phyloP scores from a whole-genome alignment of 2,888 invertebrate genomes.

The Tenthredo distinguenda region DNA sequence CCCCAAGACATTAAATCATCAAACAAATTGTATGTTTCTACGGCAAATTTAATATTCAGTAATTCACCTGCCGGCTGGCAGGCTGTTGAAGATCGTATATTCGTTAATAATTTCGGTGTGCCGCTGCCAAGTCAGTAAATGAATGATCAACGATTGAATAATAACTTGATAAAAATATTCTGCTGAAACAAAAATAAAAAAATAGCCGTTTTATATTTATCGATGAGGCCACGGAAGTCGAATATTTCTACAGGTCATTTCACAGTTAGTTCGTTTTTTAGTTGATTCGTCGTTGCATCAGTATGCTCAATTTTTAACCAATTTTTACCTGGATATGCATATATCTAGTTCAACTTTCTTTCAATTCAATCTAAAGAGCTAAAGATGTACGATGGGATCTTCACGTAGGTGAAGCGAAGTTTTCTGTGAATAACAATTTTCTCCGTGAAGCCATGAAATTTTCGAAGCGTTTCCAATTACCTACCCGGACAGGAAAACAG shows the following conservation, averaged over 20 bases:
- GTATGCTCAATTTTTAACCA: background rate
- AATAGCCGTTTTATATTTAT: background rate
- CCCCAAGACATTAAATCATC: background rate
- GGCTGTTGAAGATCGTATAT: constrained; percentile 13
- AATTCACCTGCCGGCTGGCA: background rate
- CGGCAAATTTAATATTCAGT: background rate
- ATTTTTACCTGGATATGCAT: background rate
- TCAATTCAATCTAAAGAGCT: background rate
- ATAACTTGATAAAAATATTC: constrained; percentile 17
- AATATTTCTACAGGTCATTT: background rate
- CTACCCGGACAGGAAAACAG: background rate
- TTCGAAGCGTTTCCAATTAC: background rate
- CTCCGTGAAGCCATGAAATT: constrained; percentile 5
- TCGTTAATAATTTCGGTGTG: background rate
- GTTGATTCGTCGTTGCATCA: too few relatives aligned
- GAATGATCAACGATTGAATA: background rate
- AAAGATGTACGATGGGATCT: background rate
- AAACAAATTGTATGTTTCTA: background rate
- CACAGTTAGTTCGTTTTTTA: background rate
- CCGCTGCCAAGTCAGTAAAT: background rate
- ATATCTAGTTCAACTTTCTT: background rate
- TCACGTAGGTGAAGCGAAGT: background rate
- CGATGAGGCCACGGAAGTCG: background rate
- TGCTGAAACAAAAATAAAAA: background rate
- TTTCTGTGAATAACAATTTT: background rate